A percentile compares a stretch with the other conserved stretches of the same genome.
phyloP scores from a whole-genome alignment of 2,888 invertebrate species.

The Papilio demoleus region DNA sequence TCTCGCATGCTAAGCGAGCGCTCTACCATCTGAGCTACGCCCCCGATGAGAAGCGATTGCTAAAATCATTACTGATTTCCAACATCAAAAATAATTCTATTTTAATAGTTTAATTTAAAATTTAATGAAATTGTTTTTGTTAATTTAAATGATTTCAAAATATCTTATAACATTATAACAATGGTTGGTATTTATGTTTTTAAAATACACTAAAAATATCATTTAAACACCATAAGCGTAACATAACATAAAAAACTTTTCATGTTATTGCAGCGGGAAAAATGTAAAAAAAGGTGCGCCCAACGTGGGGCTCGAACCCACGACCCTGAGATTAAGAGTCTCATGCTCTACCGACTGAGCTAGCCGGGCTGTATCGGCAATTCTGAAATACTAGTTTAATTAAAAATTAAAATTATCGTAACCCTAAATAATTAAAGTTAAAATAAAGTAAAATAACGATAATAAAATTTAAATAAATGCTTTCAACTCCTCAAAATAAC shows the following conservation, averaged over 20 bases:
- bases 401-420: neutral
- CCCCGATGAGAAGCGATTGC: slow-evolving; percentile 53
- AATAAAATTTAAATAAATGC: neutral
- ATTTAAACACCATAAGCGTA: too few relatives aligned
- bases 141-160: too few relatives aligned
- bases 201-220: too few relatives aligned
- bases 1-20: slow-evolving; percentile 84
- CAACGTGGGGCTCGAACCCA: slow-evolving; percentile 87
- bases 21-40: slow-evolving; percentile 84
- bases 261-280: neutral
- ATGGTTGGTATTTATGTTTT: too few relatives aligned
- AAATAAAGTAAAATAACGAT: neutral
- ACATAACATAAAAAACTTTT: too few relatives aligned
- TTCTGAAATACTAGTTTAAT: neutral
- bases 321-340: slow-evolving; percentile 87
- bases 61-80: too few relatives aligned
- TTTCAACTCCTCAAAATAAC: neutral
- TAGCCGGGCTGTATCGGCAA: slow-evolving; percentile 70
- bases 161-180: too few relatives aligned
- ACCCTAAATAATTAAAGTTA: too few relatives aligned
- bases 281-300: slow-evolving; percentile 55
- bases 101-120: too few relatives aligned
- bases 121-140: too few relatives aligned
- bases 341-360: slow-evolving; percentile 85
- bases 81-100: too few relatives aligned